Percentiles rank a stretch among this genome's conserved stretches.
Evolutionary conservation across 1,140 invertebrate genomes (phyloP).

Genomic region (Ostrea denselamellosa): DNA sequence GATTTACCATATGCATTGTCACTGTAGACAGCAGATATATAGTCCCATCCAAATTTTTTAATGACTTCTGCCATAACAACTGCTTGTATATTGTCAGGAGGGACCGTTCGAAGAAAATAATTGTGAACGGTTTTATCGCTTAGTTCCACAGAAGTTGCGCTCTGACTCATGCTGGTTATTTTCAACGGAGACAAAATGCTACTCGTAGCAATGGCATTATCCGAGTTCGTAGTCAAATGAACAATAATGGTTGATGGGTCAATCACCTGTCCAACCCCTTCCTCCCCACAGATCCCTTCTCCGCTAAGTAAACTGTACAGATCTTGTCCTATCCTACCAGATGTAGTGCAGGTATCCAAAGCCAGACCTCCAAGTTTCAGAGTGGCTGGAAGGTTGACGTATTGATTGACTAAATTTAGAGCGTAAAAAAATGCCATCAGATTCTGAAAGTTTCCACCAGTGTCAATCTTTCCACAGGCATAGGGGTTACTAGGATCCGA

Average conservation of each 20-base stretch:
- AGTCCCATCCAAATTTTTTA: conserved; percentile 86
- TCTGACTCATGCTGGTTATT: conserved; percentile 84
- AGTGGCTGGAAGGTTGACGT: conserved; percentile 59
- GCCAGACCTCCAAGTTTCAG: conserved; percentile 73
- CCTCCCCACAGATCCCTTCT: conserved; percentile 66
- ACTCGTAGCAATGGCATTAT: conserved; percentile 67
- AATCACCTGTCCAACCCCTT: conserved; percentile 59
- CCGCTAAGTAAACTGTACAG: conserved; percentile 74
- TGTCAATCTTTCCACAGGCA: conserved; percentile 70
- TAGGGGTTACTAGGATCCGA: conserved; percentile 57
- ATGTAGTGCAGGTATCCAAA: conserved; percentile 70
- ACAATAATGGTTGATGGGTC: conserved; percentile 69
- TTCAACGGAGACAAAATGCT: conserved; percentile 68
- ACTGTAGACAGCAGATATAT: conserved; percentile 85
- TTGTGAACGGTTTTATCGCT: conserved; percentile 81
- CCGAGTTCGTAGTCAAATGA: conserved; percentile 69
- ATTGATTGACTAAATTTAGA: conserved; percentile 70
- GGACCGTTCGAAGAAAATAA: conserved; percentile 85
- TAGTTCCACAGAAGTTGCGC: conserved; percentile 86
- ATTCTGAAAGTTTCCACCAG: conserved; percentile 68
- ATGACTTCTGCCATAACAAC: conserved; percentile 86
- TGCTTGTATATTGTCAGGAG: conserved; percentile 87
- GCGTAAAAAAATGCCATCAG: conserved; percentile 76
- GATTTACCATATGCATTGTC: conserved; percentile 84
- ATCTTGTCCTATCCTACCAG: conserved; percentile 70